These are phyloP conservation scores for Zaprionus obscuricornis DNA, from an alignment of 2,888 invertebrate genomes.

Conservation along the genomic window DNA sequence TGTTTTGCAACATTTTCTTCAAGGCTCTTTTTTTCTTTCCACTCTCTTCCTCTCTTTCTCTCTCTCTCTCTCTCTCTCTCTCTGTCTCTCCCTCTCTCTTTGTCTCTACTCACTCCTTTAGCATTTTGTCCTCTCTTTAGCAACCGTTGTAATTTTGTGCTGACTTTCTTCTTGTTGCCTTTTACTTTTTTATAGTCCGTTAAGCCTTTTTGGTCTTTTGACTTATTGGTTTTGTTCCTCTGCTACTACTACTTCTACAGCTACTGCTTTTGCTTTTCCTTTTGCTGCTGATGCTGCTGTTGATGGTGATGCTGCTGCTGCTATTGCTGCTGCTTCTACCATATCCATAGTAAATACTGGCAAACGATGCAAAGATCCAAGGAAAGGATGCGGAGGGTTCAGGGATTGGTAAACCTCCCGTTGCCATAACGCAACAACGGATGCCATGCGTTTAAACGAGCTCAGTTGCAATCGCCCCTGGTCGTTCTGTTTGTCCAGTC, in stretches of 20 bases:
- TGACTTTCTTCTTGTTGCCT: slow-evolving; percentile 55
- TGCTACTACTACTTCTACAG: slow-evolving; percentile 11
- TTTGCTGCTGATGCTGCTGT: not conserved
- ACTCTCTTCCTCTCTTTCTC: no score
- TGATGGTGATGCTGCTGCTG: slow-evolving; percentile 9
- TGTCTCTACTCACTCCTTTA: no score
- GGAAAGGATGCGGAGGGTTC: not conserved
- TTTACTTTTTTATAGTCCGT: slow-evolving; percentile 65
- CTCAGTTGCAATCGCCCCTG: slow-evolving; percentile 52
- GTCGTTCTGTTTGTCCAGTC: slow-evolving; percentile 42
- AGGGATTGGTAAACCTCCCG: not conserved
- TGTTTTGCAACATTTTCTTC: no score
- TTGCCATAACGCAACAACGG: slow-evolving; percentile 51
- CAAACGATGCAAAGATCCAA: slow-evolving; percentile 15
- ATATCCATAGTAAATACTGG: slow-evolving; percentile 19
- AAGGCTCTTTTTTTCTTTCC: no score
- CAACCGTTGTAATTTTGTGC: slow-evolving; percentile 55
- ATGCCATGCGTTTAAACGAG: slow-evolving; percentile 57
- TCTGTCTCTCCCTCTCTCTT: no score
- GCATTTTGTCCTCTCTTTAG: slow-evolving; percentile 15
- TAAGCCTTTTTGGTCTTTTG: slow-evolving; percentile 68
- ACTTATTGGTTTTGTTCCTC: slow-evolving; percentile 65
- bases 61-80: no score
- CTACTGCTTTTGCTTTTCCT: no score
- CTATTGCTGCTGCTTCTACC: no score